A percentile compares a stretch with the other conserved stretches of the same genome.
These are phyloP conservation scores for Sitobion miscanthi DNA, from an alignment of 1,140 invertebrate species.

Conservation along the genomic window DNA sequence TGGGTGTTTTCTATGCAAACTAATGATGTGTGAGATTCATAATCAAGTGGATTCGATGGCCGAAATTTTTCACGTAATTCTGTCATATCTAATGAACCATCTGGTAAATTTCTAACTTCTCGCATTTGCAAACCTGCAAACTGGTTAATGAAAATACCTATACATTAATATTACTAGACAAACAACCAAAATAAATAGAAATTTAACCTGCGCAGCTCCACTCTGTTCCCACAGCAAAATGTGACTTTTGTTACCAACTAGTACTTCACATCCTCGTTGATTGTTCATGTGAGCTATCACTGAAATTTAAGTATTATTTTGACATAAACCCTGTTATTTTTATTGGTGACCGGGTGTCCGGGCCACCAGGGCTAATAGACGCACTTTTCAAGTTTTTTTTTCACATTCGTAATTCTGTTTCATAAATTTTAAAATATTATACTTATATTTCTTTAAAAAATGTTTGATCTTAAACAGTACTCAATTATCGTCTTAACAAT, in stretches of 20 bases:
- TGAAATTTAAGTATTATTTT: constrained; percentile 63
- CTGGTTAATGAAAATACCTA: constrained; percentile 62
- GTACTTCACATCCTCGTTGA: constrained; percentile 81
- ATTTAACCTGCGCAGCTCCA: constrained; percentile 68
- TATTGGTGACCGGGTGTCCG: accelerated
- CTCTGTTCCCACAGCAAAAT: constrained; percentile 88
- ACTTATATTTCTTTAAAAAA: no score
- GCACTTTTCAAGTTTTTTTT: neutral
- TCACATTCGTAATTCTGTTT: no score
- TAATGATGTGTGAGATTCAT: constrained; percentile 77
- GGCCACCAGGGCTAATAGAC: neutral
- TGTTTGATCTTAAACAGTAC: no score
- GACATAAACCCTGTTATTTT: neutral
- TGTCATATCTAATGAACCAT: constrained; percentile 86
- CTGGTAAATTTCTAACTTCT: constrained; percentile 74
- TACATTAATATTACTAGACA: neutral
- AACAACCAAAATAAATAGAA: neutral
- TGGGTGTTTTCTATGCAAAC: constrained; percentile 93
- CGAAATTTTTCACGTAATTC: constrained; percentile 66
- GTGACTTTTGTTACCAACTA: constrained; percentile 84
- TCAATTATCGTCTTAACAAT: no score
- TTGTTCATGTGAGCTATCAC: constrained; percentile 86
- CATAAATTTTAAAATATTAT: no score
- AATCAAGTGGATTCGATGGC: constrained; percentile 67
- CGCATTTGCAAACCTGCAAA: constrained; percentile 80